A percentile compares a stretch with the other conserved stretches of the same genome.
phyloP scores from a whole-genome alignment of 2,888 invertebrate species.

The Brenthis daphne region DNA sequence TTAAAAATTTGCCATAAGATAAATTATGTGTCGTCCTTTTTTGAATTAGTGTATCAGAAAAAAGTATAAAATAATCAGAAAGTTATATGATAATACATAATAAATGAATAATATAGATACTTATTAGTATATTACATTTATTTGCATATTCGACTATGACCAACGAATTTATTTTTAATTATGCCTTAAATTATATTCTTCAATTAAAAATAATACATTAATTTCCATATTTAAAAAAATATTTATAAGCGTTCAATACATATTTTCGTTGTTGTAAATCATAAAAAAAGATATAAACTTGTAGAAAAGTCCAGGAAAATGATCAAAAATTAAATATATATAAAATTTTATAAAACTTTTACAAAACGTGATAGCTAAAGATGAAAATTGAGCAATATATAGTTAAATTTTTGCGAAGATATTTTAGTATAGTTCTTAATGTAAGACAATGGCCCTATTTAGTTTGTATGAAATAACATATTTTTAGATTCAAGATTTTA shows the following conservation, averaged over 20 bases:
- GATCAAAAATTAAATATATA: neutral
- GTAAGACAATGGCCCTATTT: conserved; percentile 5
- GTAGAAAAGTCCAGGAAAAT: conserved; percentile 1
- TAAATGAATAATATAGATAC: too few relatives aligned
- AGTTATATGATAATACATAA: too few relatives aligned
- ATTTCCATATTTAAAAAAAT: neutral
- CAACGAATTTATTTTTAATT: too few relatives aligned
- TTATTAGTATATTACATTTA: too few relatives aligned
- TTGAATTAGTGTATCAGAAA: too few relatives aligned
- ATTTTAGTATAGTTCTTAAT: neutral
- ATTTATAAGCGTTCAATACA: conserved; percentile 3
- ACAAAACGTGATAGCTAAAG: conserved; percentile 16
- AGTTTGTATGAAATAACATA: neutral
- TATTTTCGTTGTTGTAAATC: neutral
- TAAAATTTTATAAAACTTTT: conserved; percentile 1
- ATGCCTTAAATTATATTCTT: too few relatives aligned
- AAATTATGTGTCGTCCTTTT: too few relatives aligned
- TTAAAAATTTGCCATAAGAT: too few relatives aligned
- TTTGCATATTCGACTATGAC: too few relatives aligned
- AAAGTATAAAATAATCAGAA: too few relatives aligned
- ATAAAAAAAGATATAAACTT: neutral
- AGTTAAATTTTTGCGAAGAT: conserved; percentile 14
- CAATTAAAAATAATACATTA: too few relatives aligned
- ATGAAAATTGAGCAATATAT: conserved; percentile 35
- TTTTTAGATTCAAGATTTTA: too few relatives aligned